Evolutionary conservation across 2,113 vertebrate genomes (phyloP).

Genomic region (Colinus virginianus): DNA sequence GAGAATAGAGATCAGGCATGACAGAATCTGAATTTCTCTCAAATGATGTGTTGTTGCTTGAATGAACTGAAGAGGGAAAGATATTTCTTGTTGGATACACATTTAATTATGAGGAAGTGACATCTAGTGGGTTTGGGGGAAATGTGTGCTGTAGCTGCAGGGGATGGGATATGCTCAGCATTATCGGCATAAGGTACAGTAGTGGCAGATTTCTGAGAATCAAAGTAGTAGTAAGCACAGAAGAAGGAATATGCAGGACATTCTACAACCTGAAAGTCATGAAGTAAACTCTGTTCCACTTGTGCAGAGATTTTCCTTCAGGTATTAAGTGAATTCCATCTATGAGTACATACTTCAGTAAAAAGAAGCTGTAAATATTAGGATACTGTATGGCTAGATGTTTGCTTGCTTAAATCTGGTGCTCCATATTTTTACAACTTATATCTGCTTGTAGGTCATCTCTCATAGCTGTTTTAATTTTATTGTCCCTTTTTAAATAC

Average conservation of each 20-base stretch:
- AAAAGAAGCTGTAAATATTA: neutral
- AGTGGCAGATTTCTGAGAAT: neutral
- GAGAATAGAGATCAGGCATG: neutral
- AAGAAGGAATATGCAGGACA: neutral
- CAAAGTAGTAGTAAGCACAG: neutral
- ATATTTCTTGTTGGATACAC: neutral
- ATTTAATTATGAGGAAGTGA: neutral
- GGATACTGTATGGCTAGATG: neutral
- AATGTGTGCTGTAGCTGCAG: neutral
- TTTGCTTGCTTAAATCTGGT: neutral
- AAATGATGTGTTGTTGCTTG: rapidly evolving
- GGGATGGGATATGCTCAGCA: neutral
- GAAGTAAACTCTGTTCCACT: too few species aligned
- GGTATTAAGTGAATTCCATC: too few species aligned
- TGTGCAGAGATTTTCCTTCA: too few species aligned
- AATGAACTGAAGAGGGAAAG: neutral
- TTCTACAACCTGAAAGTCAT: too few species aligned
- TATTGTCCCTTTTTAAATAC: neutral
- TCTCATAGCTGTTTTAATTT: neutral
- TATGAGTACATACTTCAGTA: neutral
- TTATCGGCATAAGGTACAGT: neutral
- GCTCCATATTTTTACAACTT: too few species aligned
- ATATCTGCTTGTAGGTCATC: neutral
- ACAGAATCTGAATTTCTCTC: neutral
- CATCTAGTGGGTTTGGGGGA: neutral